phyloP scores from a whole-genome alignment of 2,113 vertebrate genomes.

The Smithornis capensis region DNA sequence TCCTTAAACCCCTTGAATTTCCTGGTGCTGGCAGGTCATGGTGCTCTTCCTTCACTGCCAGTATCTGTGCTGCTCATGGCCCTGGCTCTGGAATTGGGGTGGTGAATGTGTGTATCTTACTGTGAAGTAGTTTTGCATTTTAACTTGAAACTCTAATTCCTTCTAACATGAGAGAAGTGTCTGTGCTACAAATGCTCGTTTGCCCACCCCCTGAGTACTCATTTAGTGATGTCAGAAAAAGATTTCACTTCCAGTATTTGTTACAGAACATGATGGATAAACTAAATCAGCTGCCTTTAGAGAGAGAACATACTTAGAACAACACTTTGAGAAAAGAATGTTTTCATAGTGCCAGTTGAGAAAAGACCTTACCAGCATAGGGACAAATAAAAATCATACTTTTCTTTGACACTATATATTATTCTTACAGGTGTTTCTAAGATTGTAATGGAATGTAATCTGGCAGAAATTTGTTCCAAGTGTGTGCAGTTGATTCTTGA shows the following conservation, averaged over 20 bases:
- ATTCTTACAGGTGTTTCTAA: neutral
- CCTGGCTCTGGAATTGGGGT: slow-evolving; percentile 14
- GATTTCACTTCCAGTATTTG: neutral
- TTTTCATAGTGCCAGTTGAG: neutral
- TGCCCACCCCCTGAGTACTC: neutral
- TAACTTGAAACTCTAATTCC: slow-evolving; percentile 54
- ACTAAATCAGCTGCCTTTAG: neutral
- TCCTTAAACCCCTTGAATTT: slow-evolving; percentile 18
- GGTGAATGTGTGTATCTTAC: neutral
- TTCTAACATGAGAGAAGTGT: slow-evolving; percentile 25
- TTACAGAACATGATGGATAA: neutral
- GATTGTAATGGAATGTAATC: neutral
- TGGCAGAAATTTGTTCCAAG: neutral
- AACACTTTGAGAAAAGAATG: neutral
- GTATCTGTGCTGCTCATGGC: slow-evolving; percentile 40
- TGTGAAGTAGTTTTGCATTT: slow-evolving; percentile 24
- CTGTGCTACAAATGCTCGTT: slow-evolving; percentile 57
- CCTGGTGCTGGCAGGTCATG: slow-evolving; percentile 10
- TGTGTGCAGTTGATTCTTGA: neutral
- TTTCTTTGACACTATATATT: neutral
- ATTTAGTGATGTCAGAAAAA: neutral
- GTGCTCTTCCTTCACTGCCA: slow-evolving; percentile 26
- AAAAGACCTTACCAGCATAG: neutral
- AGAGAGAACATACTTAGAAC: neutral
- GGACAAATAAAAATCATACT: neutral